These are phyloP conservation scores for Phalacrocorax carbo DNA, from an alignment of 2,113 vertebrate genomes.

Conservation along the genomic window DNA sequence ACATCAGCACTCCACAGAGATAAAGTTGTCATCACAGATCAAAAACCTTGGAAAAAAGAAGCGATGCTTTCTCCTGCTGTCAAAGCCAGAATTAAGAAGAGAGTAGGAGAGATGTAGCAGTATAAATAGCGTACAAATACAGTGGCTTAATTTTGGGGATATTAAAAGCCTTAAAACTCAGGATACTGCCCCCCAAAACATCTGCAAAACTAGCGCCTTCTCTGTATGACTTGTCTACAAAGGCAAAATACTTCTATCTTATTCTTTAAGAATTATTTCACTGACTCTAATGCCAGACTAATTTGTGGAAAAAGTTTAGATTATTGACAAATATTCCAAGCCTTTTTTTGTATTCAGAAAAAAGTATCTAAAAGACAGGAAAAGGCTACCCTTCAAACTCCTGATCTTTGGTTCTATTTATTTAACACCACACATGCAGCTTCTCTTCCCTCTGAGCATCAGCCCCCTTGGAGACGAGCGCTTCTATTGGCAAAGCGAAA, in stretches of 20 bases:
- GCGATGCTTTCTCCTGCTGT: neutral
- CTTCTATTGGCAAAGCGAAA: no score
- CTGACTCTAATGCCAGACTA: neutral
- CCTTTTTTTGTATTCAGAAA: neutral
- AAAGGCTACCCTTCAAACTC: neutral
- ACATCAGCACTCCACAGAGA: neutral
- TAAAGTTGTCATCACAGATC: constrained; percentile 31
- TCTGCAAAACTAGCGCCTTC: neutral
- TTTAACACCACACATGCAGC: accelerated
- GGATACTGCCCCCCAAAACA: neutral
- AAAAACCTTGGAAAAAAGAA: neutral
- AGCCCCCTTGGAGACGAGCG: neutral
- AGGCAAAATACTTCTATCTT: neutral
- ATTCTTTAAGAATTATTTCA: neutral
- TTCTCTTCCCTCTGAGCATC: neutral
- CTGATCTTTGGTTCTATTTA: neutral
- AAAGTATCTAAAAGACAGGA: neutral
- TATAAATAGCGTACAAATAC: neutral
- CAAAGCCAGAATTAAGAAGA: neutral
- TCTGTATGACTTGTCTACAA: neutral
- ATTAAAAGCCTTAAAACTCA: neutral
- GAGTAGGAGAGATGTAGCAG: neutral
- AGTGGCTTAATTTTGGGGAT: neutral
- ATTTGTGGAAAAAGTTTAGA: neutral
- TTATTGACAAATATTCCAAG: neutral